Evolutionary conservation across 2,888 invertebrate species (phyloP), one percentile per base, ranked within the genome.

Genomic region (Dicyrtoma fusca): DNA sequence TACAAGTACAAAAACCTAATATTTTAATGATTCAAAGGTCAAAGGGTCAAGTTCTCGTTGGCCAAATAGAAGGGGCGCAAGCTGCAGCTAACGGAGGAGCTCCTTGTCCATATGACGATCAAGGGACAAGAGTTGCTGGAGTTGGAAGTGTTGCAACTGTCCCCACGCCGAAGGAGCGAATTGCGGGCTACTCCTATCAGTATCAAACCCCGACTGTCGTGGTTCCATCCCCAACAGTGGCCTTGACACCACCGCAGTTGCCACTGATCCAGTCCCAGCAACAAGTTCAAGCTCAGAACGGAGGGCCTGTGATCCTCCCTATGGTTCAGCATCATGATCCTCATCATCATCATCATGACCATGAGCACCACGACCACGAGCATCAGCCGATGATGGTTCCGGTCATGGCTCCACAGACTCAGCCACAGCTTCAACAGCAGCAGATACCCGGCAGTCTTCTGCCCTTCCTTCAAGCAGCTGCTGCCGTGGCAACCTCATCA

Each of bases 41-140:
- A 19, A 53, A 53, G 21, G 66, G 53, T 21, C 25, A 53, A 53
- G 55, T 66, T 34, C 25, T 66, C 14, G 17, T 42, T 19, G 34
- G 34, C 8, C 34, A 34, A 8, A 3, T 66, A 66, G 53, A 55
- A 49, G 26, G 19, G 8, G 34, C 34, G 8, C 34, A 34, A 34
- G 34, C 3, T 49, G 14, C 49, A 49, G 13, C 45, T 11, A 45
- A 13, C 13, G 19, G 61, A 10, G 23, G 49, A 19, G 23, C 26
- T 19, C 64, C 47, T 14, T 64, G 64, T 64, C 64, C 64, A n/a
- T 64, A 47, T 17, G 63, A 63, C 64, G 49, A 64, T 64, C 26
- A 23, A 23, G 25, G 1, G 23, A 57, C 14, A 14, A 53, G 53
- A 17, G 19, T 53, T 19, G 64, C 26, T 49, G 49, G 23, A 63